Conservation (phyloP, 2,113 vertebrate species). For the Gnathonemus longibarbis region DNA sequence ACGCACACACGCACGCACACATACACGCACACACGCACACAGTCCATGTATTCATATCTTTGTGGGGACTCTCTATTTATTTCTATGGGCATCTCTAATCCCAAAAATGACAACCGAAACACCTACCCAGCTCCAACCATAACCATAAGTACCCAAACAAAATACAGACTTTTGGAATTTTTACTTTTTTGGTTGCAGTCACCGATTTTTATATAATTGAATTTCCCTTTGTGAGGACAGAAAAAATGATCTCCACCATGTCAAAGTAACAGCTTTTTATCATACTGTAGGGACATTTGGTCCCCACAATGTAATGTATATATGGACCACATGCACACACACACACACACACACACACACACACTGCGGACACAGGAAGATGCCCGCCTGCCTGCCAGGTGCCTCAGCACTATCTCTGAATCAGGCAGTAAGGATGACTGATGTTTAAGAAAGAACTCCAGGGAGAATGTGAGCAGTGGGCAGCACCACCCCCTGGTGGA, state of each 20-base stretch:
- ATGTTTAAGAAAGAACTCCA: background rate
- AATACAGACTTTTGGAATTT: background rate
- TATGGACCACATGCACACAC: background rate
- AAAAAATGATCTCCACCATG: background rate
- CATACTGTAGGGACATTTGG: background rate
- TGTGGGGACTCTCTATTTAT: background rate
- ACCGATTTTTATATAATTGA: background rate
- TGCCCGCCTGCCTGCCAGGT: background rate
- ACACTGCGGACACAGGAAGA: background rate
- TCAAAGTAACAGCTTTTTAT: background rate
- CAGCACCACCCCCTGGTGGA: background rate
- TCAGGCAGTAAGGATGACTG: background rate
- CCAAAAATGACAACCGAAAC: background rate
- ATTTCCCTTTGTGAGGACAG: background rate
- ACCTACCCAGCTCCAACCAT: background rate
- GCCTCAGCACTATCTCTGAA: conserved; percentile 2
- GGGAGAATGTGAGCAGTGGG: background rate
- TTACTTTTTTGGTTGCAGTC: background rate
- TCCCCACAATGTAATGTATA: background rate
- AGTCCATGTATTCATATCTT: background rate
- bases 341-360: background rate
- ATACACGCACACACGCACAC: too few relatives aligned
- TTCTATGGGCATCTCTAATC: background rate
- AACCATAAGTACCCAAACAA: background rate
- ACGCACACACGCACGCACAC: background rate